phyloP scores from a whole-genome alignment of 1,140 invertebrate genomes.

The Leptinotarsa texana region DNA sequence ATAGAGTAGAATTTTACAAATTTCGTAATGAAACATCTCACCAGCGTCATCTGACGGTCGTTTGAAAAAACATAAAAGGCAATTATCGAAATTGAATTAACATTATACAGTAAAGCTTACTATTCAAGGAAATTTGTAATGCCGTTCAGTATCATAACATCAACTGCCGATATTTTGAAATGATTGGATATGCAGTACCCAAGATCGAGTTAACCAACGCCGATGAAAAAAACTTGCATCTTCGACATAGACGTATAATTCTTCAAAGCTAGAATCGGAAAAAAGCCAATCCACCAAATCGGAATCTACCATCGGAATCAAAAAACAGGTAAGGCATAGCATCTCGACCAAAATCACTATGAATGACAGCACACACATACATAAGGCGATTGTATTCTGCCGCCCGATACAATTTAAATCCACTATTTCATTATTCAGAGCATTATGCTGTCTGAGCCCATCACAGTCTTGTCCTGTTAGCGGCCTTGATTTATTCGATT shows the following conservation, averaged over 20 bases:
- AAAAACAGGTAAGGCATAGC: constrained; percentile 5
- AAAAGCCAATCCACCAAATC: constrained; percentile 5
- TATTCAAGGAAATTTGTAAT: too few relatives aligned
- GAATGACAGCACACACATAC: constrained; percentile 20
- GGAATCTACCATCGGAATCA: constrained; percentile 1
- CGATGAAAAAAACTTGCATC: neutral
- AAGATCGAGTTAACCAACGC: too few relatives aligned
- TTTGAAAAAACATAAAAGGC: too few relatives aligned
- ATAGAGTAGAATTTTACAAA: too few relatives aligned
- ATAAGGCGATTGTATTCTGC: constrained; percentile 19
- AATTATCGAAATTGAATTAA: too few relatives aligned
- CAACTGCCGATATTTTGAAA: too few relatives aligned
- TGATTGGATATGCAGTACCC: too few relatives aligned
- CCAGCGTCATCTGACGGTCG: too few relatives aligned
- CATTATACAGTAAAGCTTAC: too few relatives aligned
- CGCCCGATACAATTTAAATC: constrained; percentile 28
- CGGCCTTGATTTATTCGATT: constrained; percentile 26
- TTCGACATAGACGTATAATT: neutral
- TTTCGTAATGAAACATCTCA: too few relatives aligned
- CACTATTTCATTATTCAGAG: constrained; percentile 27
- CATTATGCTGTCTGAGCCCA: constrained; percentile 28
- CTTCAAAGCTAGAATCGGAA: neutral
- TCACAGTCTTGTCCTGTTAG: constrained; percentile 26
- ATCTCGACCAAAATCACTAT: constrained; percentile 21
- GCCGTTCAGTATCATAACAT: too few relatives aligned